Evolutionary conservation across 2,888 invertebrate genomes (phyloP), one percentile per base, ranked within the genome.

Genomic region (Cheilosia variabilis): DNA sequence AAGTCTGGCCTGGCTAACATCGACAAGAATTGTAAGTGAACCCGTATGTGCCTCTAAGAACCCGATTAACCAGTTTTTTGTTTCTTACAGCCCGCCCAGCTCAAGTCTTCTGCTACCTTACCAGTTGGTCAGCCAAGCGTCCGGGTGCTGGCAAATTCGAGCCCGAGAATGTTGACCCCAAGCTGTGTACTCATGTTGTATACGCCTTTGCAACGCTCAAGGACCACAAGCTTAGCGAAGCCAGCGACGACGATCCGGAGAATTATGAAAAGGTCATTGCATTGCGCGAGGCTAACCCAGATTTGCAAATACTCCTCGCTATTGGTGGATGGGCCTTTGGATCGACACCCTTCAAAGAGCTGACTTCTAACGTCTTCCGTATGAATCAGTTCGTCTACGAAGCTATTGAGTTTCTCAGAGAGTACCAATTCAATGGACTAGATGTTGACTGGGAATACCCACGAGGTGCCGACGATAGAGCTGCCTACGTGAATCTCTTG

Each of bases 311-410:
- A 82, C 93, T 97, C 0, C 92, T 97, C 17, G 97, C 97, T 1
- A 97, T 98, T 88, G 98, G 98, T 76, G 98, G 98, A 22, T 98
- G 98, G 98, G 97, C 97, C 0, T 98, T 98, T 90, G 98, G 98
- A 13, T 98, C 98, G 1, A 97, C 97, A 0, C 98, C 98, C 3
- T 98, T 97, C 94, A 97, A 97, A 93, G 97, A 98, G 91, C 93
- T 98, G 52, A 98, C 98, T 0, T 96, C 96, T 79, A 98, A 97
- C 91, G 96, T 96, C 4, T 98, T 96, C 94, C 94, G 98, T 57
- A 98, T 98, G 97, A 98, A 98, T 91, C 97, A 97, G 91, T 98
- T 98, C 91, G 98, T 98, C 4, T 98, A 98, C 91, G 97, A 98
- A 92, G 97, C 98, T 19, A 98, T 98, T 79, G 98, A 98, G 88